phyloP scores from a whole-genome alignment of 1,140 invertebrate species.

The Bombus consobrinus region DNA sequence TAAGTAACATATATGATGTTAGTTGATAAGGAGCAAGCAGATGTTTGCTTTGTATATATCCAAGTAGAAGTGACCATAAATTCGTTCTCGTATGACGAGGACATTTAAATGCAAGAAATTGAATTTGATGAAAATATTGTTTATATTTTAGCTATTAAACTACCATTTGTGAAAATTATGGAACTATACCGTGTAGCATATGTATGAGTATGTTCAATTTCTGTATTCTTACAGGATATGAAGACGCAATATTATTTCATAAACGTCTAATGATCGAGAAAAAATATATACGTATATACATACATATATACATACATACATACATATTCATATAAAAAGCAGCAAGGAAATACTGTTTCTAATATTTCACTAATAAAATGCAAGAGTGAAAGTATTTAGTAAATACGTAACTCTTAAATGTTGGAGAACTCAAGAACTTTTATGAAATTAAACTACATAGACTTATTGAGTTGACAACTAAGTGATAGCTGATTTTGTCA shows the following conservation, averaged over 20 bases:
- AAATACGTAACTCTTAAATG: slow-evolving; percentile 10
- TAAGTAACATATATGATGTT: slow-evolving; percentile 74
- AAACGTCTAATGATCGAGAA: slow-evolving; percentile 11
- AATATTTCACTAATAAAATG: slow-evolving; percentile 32
- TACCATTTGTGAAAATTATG: slow-evolving; percentile 38
- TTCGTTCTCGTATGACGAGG: slow-evolving; percentile 46
- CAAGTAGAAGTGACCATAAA: slow-evolving; percentile 48
- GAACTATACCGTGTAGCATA: slow-evolving; percentile 24
- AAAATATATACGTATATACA: slow-evolving; percentile 14
- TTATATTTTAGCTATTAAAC: slow-evolving; percentile 66
- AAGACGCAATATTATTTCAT: slow-evolving; percentile 40
- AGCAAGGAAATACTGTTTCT: slow-evolving; percentile 11
- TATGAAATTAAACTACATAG: slow-evolving; percentile 3
- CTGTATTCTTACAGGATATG: slow-evolving; percentile 33
- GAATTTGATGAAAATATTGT: slow-evolving; percentile 61
- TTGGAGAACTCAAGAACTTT: slow-evolving; percentile 14
- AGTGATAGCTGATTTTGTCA: too few relatives aligned
- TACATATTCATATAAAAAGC: slow-evolving; percentile 8
- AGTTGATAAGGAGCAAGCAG: slow-evolving; percentile 64
- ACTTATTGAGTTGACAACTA: not conserved
- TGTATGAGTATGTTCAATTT: slow-evolving; percentile 44
- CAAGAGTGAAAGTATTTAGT: slow-evolving; percentile 48
- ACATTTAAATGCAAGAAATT: slow-evolving; percentile 36
- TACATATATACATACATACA: slow-evolving; percentile 11
- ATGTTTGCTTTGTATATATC: slow-evolving; percentile 65